Evolutionary conservation across 2,113 vertebrate species (phyloP).

Genomic region (Illadopsis cleaveri): DNA sequence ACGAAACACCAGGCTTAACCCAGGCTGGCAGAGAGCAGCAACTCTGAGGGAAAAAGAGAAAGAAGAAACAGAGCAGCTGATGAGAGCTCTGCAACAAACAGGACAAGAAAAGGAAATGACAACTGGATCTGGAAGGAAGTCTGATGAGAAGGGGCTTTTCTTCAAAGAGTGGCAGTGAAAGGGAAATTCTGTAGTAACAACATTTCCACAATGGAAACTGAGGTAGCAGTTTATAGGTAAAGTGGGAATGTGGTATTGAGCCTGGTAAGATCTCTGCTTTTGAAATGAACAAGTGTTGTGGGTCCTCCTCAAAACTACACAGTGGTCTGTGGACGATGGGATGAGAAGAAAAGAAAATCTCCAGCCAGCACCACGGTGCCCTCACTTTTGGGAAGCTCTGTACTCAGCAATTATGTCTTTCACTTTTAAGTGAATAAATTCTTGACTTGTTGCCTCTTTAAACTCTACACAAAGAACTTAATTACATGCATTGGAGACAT

Average conservation of each 20-base stretch:
- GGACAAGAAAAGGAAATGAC: conserved; percentile 44
- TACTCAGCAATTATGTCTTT: not conserved
- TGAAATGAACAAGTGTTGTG: not conserved
- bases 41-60: conserved; percentile 27
- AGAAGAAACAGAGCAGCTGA: not conserved
- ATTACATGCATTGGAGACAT: not conserved
- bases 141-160: conserved; percentile 68
- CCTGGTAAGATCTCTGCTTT: not conserved
- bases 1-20: conserved; percentile 6
- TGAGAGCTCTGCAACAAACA: not conserved
- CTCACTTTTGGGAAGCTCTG: not conserved
- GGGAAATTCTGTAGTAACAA: not conserved
- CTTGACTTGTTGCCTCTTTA: not conserved
- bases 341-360: not conserved
- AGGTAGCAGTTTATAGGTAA: not conserved
- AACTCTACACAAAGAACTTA: not conserved
- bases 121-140: conserved; percentile 39
- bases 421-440: not conserved
- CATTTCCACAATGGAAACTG: not conserved
- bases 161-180: not conserved
- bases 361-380: not conserved
- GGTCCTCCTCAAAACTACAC: not conserved
- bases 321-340: not conserved
- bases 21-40: not conserved
- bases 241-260: not conserved